A percentile compares a stretch with the other conserved stretches of the same genome.
These are phyloP conservation scores for Chrysemys picta DNA, from an alignment of 2,113 vertebrate species.

Conservation along the genomic window DNA sequence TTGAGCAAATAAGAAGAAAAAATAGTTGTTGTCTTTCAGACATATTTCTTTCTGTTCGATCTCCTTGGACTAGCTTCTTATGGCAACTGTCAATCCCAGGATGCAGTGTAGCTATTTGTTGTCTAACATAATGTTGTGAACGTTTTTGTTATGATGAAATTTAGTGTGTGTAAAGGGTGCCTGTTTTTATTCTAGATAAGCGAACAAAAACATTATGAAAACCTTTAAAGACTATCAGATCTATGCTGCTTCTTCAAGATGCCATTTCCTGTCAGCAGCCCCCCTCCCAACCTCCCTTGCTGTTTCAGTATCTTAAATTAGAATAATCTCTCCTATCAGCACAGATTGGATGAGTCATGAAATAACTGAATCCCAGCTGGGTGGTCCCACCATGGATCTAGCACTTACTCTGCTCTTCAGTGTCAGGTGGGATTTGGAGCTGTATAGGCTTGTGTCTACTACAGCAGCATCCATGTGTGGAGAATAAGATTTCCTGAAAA, in stretches of 20 bases:
- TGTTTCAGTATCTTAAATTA: constrained; percentile 58
- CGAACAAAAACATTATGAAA: background rate
- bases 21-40: background rate
- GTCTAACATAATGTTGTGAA: background rate
- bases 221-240: background rate
- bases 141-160: background rate
- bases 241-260: background rate
- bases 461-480: background rate
- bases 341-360: constrained; percentile 60
- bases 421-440: constrained; percentile 8
- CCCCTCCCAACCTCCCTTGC: background rate
- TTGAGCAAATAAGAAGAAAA: background rate
- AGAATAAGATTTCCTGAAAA: background rate
- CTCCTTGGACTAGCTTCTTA: background rate
- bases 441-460: background rate
- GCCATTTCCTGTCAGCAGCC: background rate
- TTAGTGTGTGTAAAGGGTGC: background rate
- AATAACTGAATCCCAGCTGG: constrained; percentile 43
- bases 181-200: background rate
- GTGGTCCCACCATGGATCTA: background rate
- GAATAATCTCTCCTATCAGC: constrained; percentile 29
- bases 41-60: background rate
- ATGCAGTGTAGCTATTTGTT: constrained; percentile 1
- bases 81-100: constrained; percentile 9
- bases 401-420: background rate